Evolutionary conservation across 2,888 invertebrate genomes (phyloP), one percentile per base, ranked within the genome.

Genomic region (Coremacera marginata): DNA sequence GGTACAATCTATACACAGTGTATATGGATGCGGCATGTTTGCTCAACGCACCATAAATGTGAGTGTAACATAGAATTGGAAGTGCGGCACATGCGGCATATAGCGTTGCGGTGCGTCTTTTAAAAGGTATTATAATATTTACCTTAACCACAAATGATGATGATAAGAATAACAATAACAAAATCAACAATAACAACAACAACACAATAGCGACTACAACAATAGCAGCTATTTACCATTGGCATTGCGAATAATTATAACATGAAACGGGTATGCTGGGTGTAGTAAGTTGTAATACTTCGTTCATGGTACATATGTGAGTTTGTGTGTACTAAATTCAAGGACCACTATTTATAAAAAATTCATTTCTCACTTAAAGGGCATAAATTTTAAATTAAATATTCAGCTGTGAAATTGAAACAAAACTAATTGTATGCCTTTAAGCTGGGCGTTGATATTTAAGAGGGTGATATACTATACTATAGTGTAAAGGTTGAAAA

Each of bases 91-190:
- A 37, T 44, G 44, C 44, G 44, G 44, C 44, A 44, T 44, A 11
- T 44, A 44, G 44, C 44, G 44, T 2, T 44, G 16, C 60, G 55
- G 60, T 60, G 60, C 27, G 60, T 44, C 44, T 44, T 44, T 44
- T 44, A 44, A 44, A 44, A 44, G 44, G 44, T 44, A 44, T 11
- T 44, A 44, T 44, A 44, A 67, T 67, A 44, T 67, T 67, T 67
- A 27, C 68, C 51, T 49, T 31, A 68, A 51, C 68, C 68, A 25
- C 68, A 68, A 67, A 67, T 27, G 68, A 68, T 68, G 68, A 68
- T 51, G n/a, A 44, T 44, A 44, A 51, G 16, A 49, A 27, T n/a
- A 68, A 68, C 49, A 44, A 44, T 44, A 44, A 44, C 44, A 44
- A 44, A 44, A 44, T n/a, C 49, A 22, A 25, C 16, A 68, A 25